These are phyloP conservation scores for Gambelia wislizenii DNA, from an alignment of 2,797 vertebrate genomes.

Conservation along the genomic window DNA sequence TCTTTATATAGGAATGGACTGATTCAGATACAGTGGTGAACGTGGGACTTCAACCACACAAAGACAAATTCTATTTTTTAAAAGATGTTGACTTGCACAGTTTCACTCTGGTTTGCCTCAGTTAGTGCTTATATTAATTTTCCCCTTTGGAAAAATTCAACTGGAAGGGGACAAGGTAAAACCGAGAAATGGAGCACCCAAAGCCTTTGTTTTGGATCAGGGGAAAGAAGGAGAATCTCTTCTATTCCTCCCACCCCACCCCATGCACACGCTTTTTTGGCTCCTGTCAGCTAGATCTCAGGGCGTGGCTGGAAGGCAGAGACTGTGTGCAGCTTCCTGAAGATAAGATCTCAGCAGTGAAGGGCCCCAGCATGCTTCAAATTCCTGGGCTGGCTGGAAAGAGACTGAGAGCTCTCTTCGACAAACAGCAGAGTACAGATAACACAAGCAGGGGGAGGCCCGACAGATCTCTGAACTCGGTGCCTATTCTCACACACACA, in stretches of 20 bases:
- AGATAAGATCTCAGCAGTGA: conserved; percentile 38
- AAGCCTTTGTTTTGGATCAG: not conserved
- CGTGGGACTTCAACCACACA: not conserved
- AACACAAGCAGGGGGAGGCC: conserved; percentile 18
- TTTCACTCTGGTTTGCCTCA: not conserved
- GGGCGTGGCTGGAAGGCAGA: conserved; percentile 35
- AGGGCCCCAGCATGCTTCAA: conserved; percentile 44
- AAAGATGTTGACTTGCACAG: no score
- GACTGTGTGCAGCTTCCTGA: conserved; percentile 34
- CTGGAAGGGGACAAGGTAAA: not conserved
- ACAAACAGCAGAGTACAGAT: conserved; percentile 34
- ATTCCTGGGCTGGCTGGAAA: conserved; percentile 38
- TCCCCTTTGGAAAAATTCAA: not conserved
- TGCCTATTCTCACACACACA: not conserved
- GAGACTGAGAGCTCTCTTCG: conserved; percentile 4
- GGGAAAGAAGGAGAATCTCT: not conserved
- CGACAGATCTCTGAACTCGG: not conserved
- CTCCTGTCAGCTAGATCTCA: conserved; percentile 31
- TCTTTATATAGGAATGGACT: not conserved
- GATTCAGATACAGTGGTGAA: not conserved
- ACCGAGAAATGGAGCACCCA: not conserved
- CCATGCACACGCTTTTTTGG: not conserved
- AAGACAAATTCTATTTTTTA: not conserved
- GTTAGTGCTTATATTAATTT: not conserved
- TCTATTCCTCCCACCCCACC: not conserved